These are phyloP conservation scores for Pseudolaguvia tuberculata DNA, from an alignment of 2,113 vertebrate species.

Conservation along the genomic window DNA sequence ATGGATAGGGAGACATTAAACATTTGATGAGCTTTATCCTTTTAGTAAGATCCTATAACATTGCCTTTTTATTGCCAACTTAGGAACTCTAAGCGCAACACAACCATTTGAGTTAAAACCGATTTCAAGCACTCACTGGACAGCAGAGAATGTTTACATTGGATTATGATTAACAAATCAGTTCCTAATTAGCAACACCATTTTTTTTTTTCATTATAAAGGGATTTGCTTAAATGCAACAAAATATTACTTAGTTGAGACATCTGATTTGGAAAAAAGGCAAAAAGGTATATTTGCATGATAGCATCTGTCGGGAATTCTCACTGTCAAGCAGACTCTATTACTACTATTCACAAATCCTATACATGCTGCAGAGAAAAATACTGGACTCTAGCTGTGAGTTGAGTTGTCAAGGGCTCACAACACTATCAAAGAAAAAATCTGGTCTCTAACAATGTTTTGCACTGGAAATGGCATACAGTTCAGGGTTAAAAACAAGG, in stretches of 20 bases:
- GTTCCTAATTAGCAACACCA: background rate
- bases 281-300: constrained; percentile 49
- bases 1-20: constrained; percentile 59
- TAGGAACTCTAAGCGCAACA: constrained; percentile 33
- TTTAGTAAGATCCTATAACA: constrained; percentile 53
- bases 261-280: constrained; percentile 26
- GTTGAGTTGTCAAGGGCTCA: background rate
- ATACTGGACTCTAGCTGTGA: constrained; percentile 1
- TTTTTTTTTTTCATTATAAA: background rate
- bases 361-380: background rate
- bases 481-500: background rate
- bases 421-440: background rate
- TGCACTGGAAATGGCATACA: background rate
- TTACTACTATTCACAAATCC: constrained; percentile 51
- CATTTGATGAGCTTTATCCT: constrained; percentile 63
- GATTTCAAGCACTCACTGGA: constrained; percentile 18
- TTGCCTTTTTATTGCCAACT: constrained; percentile 52
- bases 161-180: background rate
- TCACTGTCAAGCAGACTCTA: constrained; percentile 58
- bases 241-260: background rate
- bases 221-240: background rate
- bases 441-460: background rate
- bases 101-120: constrained; percentile 28
- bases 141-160: background rate
- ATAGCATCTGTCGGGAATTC: constrained; percentile 57